phyloP scores from a whole-genome alignment of 2,113 vertebrate genomes.

The Dipodomys ordii region DNA sequence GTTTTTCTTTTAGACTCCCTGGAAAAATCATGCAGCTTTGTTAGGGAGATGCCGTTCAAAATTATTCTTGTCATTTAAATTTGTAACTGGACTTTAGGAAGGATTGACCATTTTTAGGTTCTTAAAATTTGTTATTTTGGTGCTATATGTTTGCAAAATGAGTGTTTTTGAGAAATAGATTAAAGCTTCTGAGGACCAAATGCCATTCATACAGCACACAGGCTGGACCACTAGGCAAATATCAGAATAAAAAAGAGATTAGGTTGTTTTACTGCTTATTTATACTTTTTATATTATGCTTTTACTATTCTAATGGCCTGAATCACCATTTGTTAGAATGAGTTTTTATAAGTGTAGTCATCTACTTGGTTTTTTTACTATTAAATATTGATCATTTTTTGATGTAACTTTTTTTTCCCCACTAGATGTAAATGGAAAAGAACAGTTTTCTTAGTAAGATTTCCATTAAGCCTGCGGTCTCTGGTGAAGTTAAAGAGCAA shows the following conservation, averaged over 20 bases:
- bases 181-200: conserved; percentile 7
- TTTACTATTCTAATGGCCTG: neutral
- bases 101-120: conserved; percentile 15
- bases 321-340: conserved; percentile 29
- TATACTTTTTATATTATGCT: neutral
- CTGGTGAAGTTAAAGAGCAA: conserved; percentile 9
- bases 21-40: neutral
- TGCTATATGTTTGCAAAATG: conserved; percentile 42
- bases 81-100: neutral
- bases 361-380: neutral
- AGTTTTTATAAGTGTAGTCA: neutral
- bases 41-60: neutral
- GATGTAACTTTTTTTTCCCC: neutral
- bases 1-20: neutral
- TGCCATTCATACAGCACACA: neutral
- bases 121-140: neutral
- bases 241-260: conserved; percentile 6
- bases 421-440: conserved; percentile 33
- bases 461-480: conserved; percentile 26
- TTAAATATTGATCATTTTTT: conserved; percentile 10
- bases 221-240: neutral
- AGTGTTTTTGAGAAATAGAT: neutral
- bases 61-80: neutral
- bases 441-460: conserved; percentile 6
- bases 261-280: conserved; percentile 10